Percentiles rank a stretch among this genome's conserved stretches.
These are phyloP conservation scores for Semotilus atromaculatus DNA, from an alignment of 2,797 vertebrate species.

Conservation along the genomic window DNA sequence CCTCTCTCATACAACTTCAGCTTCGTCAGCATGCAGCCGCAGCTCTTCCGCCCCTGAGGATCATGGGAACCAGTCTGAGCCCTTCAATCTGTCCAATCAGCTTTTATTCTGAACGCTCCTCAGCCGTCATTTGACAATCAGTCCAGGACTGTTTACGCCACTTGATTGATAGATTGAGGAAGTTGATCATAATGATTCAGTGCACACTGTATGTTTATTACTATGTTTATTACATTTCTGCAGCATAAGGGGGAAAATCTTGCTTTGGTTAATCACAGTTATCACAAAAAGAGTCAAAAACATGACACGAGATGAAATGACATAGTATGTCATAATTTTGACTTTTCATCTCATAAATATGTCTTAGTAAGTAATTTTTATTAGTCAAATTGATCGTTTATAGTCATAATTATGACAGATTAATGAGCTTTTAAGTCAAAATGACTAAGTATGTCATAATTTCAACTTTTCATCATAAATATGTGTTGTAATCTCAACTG, in stretches of 20 bases:
- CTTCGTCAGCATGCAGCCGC: conserved; percentile 86
- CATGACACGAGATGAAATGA: neutral
- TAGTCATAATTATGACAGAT: neutral
- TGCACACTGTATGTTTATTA: neutral
- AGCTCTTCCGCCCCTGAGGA: conserved; percentile 72
- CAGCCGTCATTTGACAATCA: neutral
- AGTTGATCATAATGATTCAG: no score
- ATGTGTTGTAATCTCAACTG: neutral
- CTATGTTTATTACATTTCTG: neutral
- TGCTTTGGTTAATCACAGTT: neutral
- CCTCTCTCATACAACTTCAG: conserved; percentile 86
- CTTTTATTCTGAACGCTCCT: neutral
- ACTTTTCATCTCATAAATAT: no score
- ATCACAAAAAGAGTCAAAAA: neutral
- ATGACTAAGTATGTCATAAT: neutral
- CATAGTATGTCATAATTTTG: no score
- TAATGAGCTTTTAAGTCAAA: neutral
- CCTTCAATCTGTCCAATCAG: neutral
- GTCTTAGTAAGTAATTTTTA: neutral
- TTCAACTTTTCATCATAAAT: neutral
- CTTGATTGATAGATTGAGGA: neutral
- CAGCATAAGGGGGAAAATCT: no score
- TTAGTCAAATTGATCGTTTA: neutral
- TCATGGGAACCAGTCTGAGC: no score
- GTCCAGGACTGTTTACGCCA: neutral